Conservation (phyloP, 2,113 vertebrate genomes). For the Leptodactylus fuscus region DNA sequence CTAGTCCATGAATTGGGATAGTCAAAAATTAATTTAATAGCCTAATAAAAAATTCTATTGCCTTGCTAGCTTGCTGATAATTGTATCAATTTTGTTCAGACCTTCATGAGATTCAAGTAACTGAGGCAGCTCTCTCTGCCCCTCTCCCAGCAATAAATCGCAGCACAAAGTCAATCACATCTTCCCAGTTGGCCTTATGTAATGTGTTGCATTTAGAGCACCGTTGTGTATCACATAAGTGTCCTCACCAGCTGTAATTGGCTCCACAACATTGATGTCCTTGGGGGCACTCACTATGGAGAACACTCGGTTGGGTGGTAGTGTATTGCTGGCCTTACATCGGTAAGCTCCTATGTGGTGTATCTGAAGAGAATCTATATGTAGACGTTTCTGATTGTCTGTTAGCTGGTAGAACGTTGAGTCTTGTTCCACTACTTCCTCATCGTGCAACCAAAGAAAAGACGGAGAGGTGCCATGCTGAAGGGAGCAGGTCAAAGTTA, state of each 20-base stretch:
- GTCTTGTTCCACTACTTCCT: background rate
- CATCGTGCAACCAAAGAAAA: background rate
- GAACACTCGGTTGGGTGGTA: conserved; percentile 12
- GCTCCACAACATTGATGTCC: background rate
- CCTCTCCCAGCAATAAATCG: background rate
- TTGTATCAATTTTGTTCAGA: background rate
- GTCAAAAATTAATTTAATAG: too few species aligned
- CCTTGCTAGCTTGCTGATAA: background rate
- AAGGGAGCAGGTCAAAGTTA: conserved; percentile 8
- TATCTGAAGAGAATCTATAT: background rate
- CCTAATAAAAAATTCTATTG: too few species aligned
- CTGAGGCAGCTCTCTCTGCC: background rate
- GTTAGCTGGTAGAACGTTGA: background rate
- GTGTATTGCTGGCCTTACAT: conserved; percentile 18
- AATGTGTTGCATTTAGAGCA: too few species aligned
- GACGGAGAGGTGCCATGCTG: background rate
- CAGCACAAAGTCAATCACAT: background rate
- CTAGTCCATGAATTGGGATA: too few species aligned
- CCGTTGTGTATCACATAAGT: background rate
- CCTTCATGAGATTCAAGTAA: background rate
- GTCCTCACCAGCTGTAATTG: background rate
- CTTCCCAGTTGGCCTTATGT: background rate
- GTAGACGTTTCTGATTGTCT: background rate
- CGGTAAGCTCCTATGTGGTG: conserved; percentile 19
- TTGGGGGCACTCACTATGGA: background rate